A percentile compares a stretch with the other conserved stretches of the same genome.
These are phyloP conservation scores for Oncorhynchus kisutch DNA, from an alignment of 2,113 vertebrate species.

Conservation along the genomic window DNA sequence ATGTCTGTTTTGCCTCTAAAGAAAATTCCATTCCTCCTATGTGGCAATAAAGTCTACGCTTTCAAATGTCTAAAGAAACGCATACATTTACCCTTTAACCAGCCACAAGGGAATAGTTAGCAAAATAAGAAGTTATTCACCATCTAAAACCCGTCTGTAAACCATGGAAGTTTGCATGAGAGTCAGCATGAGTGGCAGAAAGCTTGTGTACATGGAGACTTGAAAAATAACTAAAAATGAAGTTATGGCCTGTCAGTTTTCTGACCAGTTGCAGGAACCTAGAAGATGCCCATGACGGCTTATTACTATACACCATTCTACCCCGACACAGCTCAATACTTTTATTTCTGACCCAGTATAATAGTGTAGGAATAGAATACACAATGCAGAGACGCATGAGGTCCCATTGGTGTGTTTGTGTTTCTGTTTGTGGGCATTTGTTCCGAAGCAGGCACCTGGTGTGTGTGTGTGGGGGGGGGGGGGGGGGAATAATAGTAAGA, in stretches of 20 bases:
- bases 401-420: constrained; percentile 60
- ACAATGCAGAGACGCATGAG: constrained; percentile 4
- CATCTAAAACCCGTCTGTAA: too few relatives aligned
- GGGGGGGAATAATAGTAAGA: too few relatives aligned
- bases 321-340: constrained; percentile 61
- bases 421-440: constrained; percentile 72
- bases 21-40: constrained; percentile 54
- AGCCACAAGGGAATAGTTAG: constrained; percentile 57
- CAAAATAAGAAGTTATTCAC: background rate
- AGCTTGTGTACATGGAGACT: constrained; percentile 66
- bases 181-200: constrained; percentile 50
- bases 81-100: constrained; percentile 53
- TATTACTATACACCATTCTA: constrained; percentile 52
- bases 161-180: constrained; percentile 6
- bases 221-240: constrained; percentile 29
- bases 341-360: constrained; percentile 46
- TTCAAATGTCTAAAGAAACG: constrained; percentile 37
- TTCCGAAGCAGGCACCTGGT: constrained; percentile 71
- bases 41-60: constrained; percentile 56
- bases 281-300: constrained; percentile 58
- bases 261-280: constrained; percentile 72
- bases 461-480: background rate
- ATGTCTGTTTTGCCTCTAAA: constrained; percentile 55
- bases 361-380: constrained; percentile 23
- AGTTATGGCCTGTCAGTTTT: constrained; percentile 66